Conservation (phyloP, 2,113 vertebrate genomes). For the Mirounga angustirostris region DNA sequence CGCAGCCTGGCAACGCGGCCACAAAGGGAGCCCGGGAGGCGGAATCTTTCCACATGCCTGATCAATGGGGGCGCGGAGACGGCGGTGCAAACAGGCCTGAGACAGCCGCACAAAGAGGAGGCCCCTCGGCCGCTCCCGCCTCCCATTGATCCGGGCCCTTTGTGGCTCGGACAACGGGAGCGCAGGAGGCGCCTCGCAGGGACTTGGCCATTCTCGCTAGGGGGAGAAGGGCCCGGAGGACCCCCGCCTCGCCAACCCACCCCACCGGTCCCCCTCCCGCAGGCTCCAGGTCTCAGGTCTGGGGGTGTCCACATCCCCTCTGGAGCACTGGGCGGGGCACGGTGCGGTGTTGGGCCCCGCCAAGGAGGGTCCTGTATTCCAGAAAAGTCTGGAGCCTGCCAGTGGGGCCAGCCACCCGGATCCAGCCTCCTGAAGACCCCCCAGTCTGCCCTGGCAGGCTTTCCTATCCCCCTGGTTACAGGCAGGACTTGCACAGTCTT, state of each 20-base stretch:
- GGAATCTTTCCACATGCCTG: conserved; percentile 94
- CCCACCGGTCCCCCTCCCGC: neutral
- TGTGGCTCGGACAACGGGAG: conserved; percentile 88
- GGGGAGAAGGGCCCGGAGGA: conserved; percentile 27
- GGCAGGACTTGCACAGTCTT: conserved; percentile 1
- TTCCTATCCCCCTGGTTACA: conserved; percentile 72
- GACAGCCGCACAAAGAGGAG: conserved; percentile 91
- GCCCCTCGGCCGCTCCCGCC: conserved; percentile 87
- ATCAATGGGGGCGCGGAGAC: conserved; percentile 92
- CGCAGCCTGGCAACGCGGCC: conserved; percentile 91
- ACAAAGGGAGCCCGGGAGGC: conserved; percentile 91
- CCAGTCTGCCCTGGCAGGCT: neutral
- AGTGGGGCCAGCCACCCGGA: neutral
- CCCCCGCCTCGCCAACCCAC: neutral
- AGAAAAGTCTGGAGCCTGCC: neutral
- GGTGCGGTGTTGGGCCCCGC: neutral
- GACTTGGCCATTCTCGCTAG: conserved; percentile 85
- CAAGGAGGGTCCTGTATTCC: neutral
- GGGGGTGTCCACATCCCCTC: neutral
- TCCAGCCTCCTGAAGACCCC: neutral
- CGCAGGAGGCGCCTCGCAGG: conserved; percentile 86
- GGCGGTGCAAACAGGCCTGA: conserved; percentile 91
- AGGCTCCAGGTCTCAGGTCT: neutral
- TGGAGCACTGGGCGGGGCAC: neutral
- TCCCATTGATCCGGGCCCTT: conserved; percentile 90